A percentile compares a stretch with the other conserved stretches of the same genome.
Evolutionary conservation across 2,797 vertebrate genomes (phyloP).

Genomic region (Lacerta agilis): DNA sequence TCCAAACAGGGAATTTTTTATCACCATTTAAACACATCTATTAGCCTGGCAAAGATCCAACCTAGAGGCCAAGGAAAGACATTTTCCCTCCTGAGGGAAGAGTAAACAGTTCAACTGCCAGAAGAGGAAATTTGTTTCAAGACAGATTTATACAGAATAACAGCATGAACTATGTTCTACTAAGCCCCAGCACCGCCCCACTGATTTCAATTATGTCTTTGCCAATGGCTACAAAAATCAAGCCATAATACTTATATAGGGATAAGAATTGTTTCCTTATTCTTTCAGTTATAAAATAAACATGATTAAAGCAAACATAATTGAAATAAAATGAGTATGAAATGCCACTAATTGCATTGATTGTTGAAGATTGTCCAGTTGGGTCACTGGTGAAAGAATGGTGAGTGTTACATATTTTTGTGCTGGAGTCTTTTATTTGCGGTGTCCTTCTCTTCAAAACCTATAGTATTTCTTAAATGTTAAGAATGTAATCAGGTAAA

Average conservation of each 20-base stretch:
- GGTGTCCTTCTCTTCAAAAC: background rate
- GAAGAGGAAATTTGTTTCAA: conserved; percentile 60
- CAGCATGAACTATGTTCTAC: conserved; percentile 48
- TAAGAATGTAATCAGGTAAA: background rate
- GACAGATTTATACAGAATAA: conserved; percentile 59
- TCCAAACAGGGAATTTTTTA: conserved; percentile 59
- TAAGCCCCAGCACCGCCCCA: conserved; percentile 12
- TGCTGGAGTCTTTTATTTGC: background rate
- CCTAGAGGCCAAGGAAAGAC: conserved; percentile 53
- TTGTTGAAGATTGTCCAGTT: background rate
- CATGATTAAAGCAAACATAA: conserved; percentile 26
- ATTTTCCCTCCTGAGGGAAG: conserved; percentile 64
- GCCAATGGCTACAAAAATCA: conserved; percentile 35
- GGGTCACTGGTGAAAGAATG: background rate
- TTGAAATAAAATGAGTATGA: conserved; percentile 21
- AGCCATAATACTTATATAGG: conserved; percentile 26
- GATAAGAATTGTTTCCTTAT: conserved; percentile 30
- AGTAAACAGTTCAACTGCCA: conserved; percentile 62
- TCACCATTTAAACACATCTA: conserved; percentile 64
- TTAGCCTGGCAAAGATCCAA: conserved; percentile 60
- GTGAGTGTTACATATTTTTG: background rate
- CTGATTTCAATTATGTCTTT: conserved; percentile 37
- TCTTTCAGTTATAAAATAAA: conserved; percentile 34
- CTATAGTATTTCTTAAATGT: background rate
- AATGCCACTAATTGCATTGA: background rate